These are phyloP conservation scores for Synanthedon myopaeformis DNA, from an alignment of 2,888 invertebrate genomes.

Conservation along the genomic window DNA sequence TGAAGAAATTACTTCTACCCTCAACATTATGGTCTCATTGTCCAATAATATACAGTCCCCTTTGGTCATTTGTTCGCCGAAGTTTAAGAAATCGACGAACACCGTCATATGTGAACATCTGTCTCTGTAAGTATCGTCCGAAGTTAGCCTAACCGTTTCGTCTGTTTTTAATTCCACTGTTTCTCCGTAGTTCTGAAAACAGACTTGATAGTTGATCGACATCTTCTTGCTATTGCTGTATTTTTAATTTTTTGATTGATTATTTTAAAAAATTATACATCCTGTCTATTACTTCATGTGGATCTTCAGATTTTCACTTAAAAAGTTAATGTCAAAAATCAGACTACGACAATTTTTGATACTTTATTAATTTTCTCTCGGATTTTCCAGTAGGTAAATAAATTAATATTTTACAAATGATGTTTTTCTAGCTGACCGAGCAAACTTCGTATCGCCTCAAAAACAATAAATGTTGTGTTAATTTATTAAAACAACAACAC, in stretches of 20 bases:
- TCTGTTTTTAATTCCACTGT: constrained; percentile 48
- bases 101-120: constrained; percentile 66
- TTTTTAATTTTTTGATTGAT: no score
- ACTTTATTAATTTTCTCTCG: no score
- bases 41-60: constrained; percentile 60
- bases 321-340: no score
- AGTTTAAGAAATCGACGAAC: constrained; percentile 65
- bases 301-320: no score
- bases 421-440: no score
- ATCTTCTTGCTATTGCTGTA: background rate
- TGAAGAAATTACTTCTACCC: constrained; percentile 68
- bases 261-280: background rate
- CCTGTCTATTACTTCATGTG: background rate
- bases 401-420: no score
- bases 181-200: constrained; percentile 40
- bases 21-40: constrained; percentile 82
- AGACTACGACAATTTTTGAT: no score
- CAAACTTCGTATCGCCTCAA: no score
- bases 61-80: constrained; percentile 59
- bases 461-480: no score
- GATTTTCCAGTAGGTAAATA: no score
- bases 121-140: constrained; percentile 67
- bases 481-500: no score
- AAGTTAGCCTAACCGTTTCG: constrained; percentile 60
- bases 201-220: background rate